Conservation (phyloP, 2,888 invertebrate species). For the Ectemnius continuus region DNA sequence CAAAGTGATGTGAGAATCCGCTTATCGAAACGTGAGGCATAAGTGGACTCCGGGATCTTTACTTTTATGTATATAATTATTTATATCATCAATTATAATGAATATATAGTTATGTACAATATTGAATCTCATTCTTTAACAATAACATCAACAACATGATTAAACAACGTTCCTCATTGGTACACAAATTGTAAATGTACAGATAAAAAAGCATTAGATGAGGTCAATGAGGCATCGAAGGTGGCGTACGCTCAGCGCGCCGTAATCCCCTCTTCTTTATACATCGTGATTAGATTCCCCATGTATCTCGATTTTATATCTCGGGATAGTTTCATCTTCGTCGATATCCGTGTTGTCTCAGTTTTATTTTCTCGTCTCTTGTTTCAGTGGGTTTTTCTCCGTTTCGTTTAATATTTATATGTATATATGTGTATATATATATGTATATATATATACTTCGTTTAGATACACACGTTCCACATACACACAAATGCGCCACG, state of each 20-base stretch:
- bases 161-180: slow-evolving; percentile 79
- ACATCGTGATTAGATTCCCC: slow-evolving; percentile 50
- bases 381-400: slow-evolving; percentile 47
- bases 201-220: slow-evolving; percentile 78
- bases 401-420: slow-evolving; percentile 37
- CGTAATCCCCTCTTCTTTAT: slow-evolving; percentile 61
- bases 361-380: slow-evolving; percentile 34
- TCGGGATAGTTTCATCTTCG: slow-evolving; percentile 19
- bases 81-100: slow-evolving; percentile 83
- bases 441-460: slow-evolving; percentile 49
- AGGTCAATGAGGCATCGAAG: slow-evolving; percentile 78
- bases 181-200: slow-evolving; percentile 79
- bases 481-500: slow-evolving; percentile 67
- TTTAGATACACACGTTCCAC: slow-evolving; percentile 69
- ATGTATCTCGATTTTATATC: slow-evolving; percentile 40
- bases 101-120: slow-evolving; percentile 87
- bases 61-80: slow-evolving; percentile 78
- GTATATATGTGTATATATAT: slow-evolving; percentile 40
- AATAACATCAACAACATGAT: slow-evolving; percentile 88
- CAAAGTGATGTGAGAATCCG: slow-evolving; percentile 57
- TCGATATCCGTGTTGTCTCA: slow-evolving; percentile 4
- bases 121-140: slow-evolving; percentile 87
- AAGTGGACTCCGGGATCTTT: slow-evolving; percentile 59
- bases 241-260: slow-evolving; percentile 75
- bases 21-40: slow-evolving; percentile 58